Evolutionary conservation across 2,797 vertebrate species (phyloP).

Genomic region (Anguilla anguilla): DNA sequence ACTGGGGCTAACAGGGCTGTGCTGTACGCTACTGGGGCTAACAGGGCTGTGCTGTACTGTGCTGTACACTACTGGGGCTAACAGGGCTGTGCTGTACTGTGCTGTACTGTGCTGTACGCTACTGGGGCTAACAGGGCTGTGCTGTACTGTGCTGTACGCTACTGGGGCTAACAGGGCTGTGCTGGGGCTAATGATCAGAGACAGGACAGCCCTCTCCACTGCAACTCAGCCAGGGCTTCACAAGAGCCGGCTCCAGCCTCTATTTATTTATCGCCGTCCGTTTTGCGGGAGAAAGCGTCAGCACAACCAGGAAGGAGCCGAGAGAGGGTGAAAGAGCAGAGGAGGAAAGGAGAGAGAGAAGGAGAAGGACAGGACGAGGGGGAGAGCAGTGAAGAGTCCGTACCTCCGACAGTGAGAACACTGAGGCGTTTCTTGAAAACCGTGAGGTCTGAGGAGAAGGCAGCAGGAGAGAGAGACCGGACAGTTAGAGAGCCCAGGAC

Average conservation of each 20-base stretch:
- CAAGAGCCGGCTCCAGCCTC: background rate
- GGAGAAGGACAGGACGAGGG: background rate
- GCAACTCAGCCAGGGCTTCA: background rate
- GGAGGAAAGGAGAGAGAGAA: conserved; percentile 8
- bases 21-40: too few relatives aligned
- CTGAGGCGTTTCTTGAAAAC: conserved; percentile 91
- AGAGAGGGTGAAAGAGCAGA: background rate
- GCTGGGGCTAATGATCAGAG: background rate
- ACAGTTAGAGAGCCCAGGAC: conserved; percentile 58
- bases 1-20: too few relatives aligned
- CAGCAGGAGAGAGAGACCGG: conserved; percentile 64
- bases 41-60: too few relatives aligned
- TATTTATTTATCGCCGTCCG: background rate
- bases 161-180: background rate
- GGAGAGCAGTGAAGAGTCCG: conserved; percentile 44
- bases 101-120: too few relatives aligned
- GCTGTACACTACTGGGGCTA: too few relatives aligned
- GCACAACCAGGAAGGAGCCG: conserved; percentile 1
- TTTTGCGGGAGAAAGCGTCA: background rate
- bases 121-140: background rate
- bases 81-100: too few relatives aligned
- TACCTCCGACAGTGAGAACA: conserved; percentile 97
- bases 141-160: too few relatives aligned
- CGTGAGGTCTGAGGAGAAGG: conserved; percentile 80
- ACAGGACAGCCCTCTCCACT: background rate